Percentiles rank a stretch among this genome's conserved stretches.
Evolutionary conservation across 2,113 vertebrate genomes (phyloP).

Genomic region (Spea bombifrons): DNA sequence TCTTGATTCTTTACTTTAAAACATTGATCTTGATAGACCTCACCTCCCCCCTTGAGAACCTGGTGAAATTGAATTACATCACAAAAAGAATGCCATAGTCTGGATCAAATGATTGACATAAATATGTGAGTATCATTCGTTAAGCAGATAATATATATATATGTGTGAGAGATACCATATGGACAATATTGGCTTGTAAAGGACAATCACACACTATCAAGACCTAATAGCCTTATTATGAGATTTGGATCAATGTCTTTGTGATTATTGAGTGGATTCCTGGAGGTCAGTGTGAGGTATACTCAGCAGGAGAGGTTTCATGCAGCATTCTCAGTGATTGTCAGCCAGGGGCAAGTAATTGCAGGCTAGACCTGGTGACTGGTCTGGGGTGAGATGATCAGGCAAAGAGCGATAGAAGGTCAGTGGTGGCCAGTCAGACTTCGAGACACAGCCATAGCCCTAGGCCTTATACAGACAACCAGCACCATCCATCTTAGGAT

Average conservation of each 20-base stretch:
- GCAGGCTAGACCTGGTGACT: constrained; percentile 57
- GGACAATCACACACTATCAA: background rate
- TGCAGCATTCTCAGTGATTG: constrained; percentile 68
- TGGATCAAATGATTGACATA: too few species aligned
- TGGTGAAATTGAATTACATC: too few species aligned
- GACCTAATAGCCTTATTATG: constrained; percentile 27
- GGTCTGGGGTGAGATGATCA: constrained; percentile 50
- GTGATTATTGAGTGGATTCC: constrained; percentile 59
- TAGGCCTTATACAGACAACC: constrained; percentile 66
- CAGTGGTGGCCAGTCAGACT: constrained; percentile 67
- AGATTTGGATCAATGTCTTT: constrained; percentile 55
- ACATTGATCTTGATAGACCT: too few species aligned
- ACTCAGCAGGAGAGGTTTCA: constrained; percentile 64
- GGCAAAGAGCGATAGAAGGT: constrained; percentile 60
- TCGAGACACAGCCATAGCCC: constrained; percentile 73
- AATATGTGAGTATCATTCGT: too few species aligned
- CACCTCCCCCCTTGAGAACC: too few species aligned
- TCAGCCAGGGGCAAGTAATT: constrained; percentile 64
- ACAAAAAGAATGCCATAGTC: too few species aligned
- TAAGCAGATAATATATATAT: background rate
- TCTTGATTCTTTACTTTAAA: too few species aligned
- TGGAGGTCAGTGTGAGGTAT: constrained; percentile 65
- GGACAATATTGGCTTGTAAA: background rate
- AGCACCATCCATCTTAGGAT: constrained; percentile 75
- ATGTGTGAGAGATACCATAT: constrained; percentile 18